A percentile compares a stretch with the other conserved stretches of the same genome.
Conservation (phyloP, 2,888 invertebrate species). For the Chymomyza procnemis region DNA sequence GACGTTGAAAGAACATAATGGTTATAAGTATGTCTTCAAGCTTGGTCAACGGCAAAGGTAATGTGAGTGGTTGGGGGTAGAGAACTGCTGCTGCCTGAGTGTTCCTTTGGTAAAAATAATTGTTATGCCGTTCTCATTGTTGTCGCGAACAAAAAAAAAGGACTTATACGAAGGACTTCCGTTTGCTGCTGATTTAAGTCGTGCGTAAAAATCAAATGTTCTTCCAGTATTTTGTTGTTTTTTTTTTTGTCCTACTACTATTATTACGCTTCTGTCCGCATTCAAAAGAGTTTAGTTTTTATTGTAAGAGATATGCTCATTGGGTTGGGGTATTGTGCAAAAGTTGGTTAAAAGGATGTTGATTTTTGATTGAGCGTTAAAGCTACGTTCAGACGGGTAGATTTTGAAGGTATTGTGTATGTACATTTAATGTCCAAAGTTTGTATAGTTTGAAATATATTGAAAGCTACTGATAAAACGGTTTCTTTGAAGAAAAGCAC, state of each 20-base stretch:
- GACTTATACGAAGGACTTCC: constrained; percentile 45
- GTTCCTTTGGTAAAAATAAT: constrained; percentile 37
- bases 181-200: constrained; percentile 17
- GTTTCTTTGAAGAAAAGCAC: too few species aligned
- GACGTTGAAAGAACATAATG: constrained; percentile 25
- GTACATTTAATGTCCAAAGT: too few species aligned
- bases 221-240: neutral
- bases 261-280: too few species aligned
- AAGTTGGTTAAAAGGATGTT: neutral
- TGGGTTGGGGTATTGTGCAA: neutral
- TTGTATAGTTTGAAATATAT: too few species aligned
- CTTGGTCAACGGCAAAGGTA: neutral
- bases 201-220: constrained; percentile 1
- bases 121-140: constrained; percentile 49
- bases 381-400: neutral
- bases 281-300: neutral
- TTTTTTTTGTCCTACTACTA: neutral
- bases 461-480: too few species aligned
- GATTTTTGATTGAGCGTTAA: neutral
- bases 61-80: neutral
- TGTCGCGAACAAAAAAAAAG: constrained; percentile 39
- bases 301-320: neutral
- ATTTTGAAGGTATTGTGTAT: too few species aligned
- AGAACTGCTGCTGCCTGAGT: constrained; percentile 1
- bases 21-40: constrained; percentile 16